Evolutionary conservation across 53 echinoderm and acorn worm genomes (phyloP).

Genomic region (Arbacia lixula): DNA sequence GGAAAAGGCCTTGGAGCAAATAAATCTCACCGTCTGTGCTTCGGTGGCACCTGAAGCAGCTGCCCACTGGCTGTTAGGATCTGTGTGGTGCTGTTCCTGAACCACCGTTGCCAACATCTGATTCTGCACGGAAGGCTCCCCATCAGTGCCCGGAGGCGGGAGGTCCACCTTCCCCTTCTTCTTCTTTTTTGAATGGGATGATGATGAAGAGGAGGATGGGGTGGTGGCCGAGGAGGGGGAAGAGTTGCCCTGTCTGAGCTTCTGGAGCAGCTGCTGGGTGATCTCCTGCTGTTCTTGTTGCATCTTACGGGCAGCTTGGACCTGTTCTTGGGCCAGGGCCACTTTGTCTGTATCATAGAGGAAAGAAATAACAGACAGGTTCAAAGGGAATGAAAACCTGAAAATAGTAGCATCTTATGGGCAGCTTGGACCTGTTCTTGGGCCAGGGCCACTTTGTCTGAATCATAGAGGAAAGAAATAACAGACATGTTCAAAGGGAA

Average conservation of each 20-base stretch:
- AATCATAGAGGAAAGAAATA: too few relatives aligned
- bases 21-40: too few relatives aligned
- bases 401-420: constrained; percentile 68
- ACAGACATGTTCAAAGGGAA: too few relatives aligned
- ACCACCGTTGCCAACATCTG: too few relatives aligned
- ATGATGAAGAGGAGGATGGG: background rate
- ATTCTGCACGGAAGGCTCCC: background rate
- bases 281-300: constrained; percentile 77
- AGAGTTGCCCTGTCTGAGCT: constrained; percentile 46
- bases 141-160: constrained; percentile 30
- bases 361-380: background rate
- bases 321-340: constrained; percentile 87
- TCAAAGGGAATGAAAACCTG: background rate
- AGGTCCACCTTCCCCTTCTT: constrained; percentile 21
- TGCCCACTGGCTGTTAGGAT: too few relatives aligned
- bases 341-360: constrained; percentile 76
- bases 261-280: constrained; percentile 65
- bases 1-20: too few relatives aligned
- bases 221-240: background rate
- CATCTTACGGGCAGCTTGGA: constrained; percentile 77
- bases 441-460: constrained; percentile 86
- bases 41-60: too few relatives aligned
- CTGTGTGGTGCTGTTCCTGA: too few relatives aligned
- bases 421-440: constrained; percentile 90
- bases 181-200: too few relatives aligned